phyloP scores from a whole-genome alignment of 2,113 vertebrate species.

The Jacana jacana region DNA sequence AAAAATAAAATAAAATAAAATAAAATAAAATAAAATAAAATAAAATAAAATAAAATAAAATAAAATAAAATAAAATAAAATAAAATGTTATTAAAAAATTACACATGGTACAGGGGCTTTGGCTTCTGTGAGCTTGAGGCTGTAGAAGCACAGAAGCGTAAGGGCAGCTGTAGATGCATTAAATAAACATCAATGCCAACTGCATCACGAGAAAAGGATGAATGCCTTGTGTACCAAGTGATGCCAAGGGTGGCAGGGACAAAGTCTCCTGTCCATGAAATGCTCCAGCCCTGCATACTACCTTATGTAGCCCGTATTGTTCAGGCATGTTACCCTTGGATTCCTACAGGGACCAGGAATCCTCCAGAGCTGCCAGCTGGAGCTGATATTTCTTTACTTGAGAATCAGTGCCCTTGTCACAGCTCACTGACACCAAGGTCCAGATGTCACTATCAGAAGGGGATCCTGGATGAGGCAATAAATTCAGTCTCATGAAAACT shows the following conservation, averaged over 20 bases:
- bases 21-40: too few relatives aligned
- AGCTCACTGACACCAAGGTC: background rate
- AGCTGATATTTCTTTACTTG: background rate
- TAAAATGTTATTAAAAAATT: background rate
- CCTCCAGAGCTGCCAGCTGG: background rate
- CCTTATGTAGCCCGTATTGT: too few relatives aligned
- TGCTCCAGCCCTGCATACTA: background rate
- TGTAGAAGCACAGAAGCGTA: background rate
- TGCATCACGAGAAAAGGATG: background rate
- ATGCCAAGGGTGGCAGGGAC: background rate
- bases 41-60: too few relatives aligned
- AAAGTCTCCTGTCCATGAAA: background rate
- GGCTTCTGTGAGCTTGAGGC: background rate
- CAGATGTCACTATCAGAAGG: background rate
- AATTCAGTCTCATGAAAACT: background rate
- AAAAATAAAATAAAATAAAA: too few relatives aligned
- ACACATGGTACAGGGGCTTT: background rate
- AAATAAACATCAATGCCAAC: background rate
- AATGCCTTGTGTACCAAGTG: background rate
- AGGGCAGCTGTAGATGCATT: background rate
- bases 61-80: too few relatives aligned
- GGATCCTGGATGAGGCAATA: background rate
- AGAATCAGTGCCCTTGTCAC: background rate
- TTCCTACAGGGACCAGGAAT: background rate
- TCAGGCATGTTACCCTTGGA: background rate